These are phyloP conservation scores for Pelobates fuscus DNA, from an alignment of 2,113 vertebrate genomes.

Conservation along the genomic window DNA sequence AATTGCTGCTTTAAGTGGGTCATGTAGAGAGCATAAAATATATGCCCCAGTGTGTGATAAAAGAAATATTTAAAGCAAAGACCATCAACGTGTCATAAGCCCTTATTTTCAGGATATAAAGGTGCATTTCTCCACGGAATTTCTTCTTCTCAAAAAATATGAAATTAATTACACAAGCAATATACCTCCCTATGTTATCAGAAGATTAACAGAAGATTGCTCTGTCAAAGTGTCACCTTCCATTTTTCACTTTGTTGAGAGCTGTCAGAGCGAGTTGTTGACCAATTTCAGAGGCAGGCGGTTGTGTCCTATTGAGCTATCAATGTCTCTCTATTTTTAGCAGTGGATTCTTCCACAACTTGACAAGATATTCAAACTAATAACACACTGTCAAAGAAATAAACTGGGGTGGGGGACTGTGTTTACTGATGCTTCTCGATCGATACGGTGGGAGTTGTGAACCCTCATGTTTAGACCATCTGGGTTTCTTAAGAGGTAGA, in stretches of 20 bases:
- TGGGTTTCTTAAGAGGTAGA: conserved; percentile 40
- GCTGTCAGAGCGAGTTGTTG: conserved; percentile 42
- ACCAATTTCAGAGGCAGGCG: conserved; percentile 51
- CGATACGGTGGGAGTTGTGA: not conserved
- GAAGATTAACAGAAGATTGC: conserved; percentile 50
- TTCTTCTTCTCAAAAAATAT: conserved; percentile 52
- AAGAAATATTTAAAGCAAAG: conserved; percentile 1
- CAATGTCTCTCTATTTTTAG: conserved; percentile 56
- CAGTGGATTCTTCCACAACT: conserved; percentile 49
- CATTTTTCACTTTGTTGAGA: conserved; percentile 37
- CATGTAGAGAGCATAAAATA: conserved; percentile 51
- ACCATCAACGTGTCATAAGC: conserved; percentile 36
- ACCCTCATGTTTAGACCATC: conserved; percentile 22
- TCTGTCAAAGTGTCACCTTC: conserved; percentile 39
- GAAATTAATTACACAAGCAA: conserved; percentile 55
- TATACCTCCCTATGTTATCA: conserved; percentile 33
- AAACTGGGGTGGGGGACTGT: conserved; percentile 28
- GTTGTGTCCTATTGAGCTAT: conserved; percentile 51
- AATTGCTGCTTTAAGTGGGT: conserved; percentile 51
- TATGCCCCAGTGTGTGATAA: conserved; percentile 54
- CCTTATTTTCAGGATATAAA: conserved; percentile 49
- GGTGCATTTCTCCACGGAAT: conserved; percentile 53
- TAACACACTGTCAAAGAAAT: conserved; percentile 59
- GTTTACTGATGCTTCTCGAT: conserved; percentile 15
- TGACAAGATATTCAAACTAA: conserved; percentile 60